A percentile compares a stretch with the other conserved stretches of the same genome.
phyloP scores from a whole-genome alignment of 2,888 invertebrate genomes.

The Drosophila lacicola region DNA sequence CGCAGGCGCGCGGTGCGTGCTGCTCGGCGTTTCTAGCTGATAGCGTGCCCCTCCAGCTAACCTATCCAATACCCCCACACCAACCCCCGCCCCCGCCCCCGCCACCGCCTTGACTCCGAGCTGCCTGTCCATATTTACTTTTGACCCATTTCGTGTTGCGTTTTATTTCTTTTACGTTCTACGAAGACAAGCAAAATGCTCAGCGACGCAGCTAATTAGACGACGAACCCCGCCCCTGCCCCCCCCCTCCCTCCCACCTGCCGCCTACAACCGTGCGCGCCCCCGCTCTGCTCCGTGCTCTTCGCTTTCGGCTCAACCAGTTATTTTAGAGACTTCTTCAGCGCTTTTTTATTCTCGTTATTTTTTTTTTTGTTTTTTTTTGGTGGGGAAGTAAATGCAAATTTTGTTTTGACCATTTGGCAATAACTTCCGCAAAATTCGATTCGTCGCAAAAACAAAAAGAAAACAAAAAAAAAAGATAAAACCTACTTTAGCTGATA shows the following conservation, averaged over 20 bases:
- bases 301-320: constrained; percentile 26
- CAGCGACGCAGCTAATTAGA: constrained; percentile 39
- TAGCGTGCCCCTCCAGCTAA: constrained; percentile 19
- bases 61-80: background rate
- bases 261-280: background rate
- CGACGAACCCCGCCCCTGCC: background rate
- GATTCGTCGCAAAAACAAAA: constrained; percentile 14
- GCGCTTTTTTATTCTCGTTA: background rate
- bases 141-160: constrained; percentile 48
- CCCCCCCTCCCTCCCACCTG: background rate
- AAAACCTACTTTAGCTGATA: constrained; percentile 17
- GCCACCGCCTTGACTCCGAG: background rate
- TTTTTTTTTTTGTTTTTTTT: background rate
- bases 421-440: constrained; percentile 51
- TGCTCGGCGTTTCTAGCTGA: constrained; percentile 20
- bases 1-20: background rate
- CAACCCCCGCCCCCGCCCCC: background rate
- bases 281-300: too few relatives aligned
- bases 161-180: constrained; percentile 13
- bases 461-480: constrained; percentile 1
- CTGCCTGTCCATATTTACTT: constrained; percentile 14
- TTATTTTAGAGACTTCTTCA: constrained; percentile 15
- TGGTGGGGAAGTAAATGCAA: constrained; percentile 78
- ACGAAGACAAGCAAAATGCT: constrained; percentile 14
- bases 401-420: constrained; percentile 57